A percentile compares a stretch with the other conserved stretches of the same genome.
Evolutionary conservation across 2,797 vertebrate species (phyloP).

Genomic region (Microctenopoma steveboyesi): DNA sequence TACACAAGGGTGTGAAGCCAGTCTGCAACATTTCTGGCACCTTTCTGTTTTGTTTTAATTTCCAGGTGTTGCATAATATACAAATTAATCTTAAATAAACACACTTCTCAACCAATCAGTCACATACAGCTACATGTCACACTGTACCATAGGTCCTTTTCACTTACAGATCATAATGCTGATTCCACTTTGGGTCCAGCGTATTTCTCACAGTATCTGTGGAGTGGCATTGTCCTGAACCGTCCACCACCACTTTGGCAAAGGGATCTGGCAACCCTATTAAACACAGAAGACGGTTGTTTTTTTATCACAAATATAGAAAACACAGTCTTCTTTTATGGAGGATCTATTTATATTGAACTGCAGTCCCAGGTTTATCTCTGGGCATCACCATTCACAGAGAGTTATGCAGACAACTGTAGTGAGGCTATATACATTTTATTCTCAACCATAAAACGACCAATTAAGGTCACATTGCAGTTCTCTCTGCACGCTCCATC

Average conservation of each 20-base stretch:
- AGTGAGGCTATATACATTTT: no score
- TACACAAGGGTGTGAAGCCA: slow-evolving; percentile 1
- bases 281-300: slow-evolving; percentile 16
- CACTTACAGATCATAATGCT: slow-evolving; percentile 98
- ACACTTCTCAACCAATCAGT: not conserved
- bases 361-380: not conserved
- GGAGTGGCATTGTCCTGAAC: slow-evolving; percentile 98
- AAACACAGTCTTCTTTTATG: not conserved
- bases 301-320: slow-evolving; percentile 4
- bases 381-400: slow-evolving; percentile 3
- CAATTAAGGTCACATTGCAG: not conserved
- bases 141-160: not conserved
- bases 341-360: not conserved
- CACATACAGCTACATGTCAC: not conserved
- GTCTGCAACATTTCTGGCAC: slow-evolving; percentile 3
- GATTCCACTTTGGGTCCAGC: slow-evolving; percentile 99
- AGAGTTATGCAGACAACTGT: not conserved
- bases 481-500: not conserved
- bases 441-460: not conserved
- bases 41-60: not conserved
- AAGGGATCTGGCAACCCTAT: slow-evolving; percentile 97
- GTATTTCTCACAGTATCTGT: slow-evolving; percentile 99
- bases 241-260: slow-evolving; percentile 98
- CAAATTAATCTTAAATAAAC: not conserved
- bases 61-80: not conserved